A percentile compares a stretch with the other conserved stretches of the same genome.
phyloP scores from a whole-genome alignment of 2,797 vertebrate species.

The Dromococcyx pavoninus region DNA sequence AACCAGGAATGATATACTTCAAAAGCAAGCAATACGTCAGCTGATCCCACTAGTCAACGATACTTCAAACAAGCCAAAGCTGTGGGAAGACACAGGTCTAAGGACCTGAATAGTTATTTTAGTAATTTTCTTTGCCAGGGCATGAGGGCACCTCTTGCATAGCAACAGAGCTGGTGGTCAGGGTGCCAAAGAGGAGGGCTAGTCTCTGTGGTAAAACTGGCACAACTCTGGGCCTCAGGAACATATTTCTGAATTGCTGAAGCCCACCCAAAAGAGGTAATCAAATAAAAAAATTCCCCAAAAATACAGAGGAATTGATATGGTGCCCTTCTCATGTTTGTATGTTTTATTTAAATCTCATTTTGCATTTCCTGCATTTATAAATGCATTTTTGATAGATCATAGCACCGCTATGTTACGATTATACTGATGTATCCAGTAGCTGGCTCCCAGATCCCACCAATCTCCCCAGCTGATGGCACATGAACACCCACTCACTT shows the following conservation, averaged over 20 bases:
- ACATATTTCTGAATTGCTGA: not conserved
- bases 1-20: not conserved
- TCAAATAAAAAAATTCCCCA: not conserved
- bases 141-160: not conserved
- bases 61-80: not conserved
- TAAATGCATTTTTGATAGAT: not conserved
- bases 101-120: not conserved
- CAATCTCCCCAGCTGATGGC: not conserved
- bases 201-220: not conserved
- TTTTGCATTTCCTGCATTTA: not conserved
- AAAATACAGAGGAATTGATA: not conserved
- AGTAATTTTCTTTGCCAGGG: not conserved
- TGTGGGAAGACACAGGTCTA: not conserved
- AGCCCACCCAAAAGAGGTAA: not conserved
- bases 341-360: not conserved
- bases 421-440: not conserved
- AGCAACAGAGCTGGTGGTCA: not conserved
- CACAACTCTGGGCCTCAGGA: not conserved
- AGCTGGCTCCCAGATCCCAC: not conserved
- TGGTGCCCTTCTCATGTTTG: not conserved
- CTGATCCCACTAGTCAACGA: not conserved
- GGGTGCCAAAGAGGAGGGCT: not conserved
- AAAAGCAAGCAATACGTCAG: not conserved
- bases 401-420: not conserved
- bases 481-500: not conserved